Evolutionary conservation across 2,797 vertebrate species (phyloP), one percentile per base, ranked within the genome.

Genomic region (Orientallactaga sibirica): DNA sequence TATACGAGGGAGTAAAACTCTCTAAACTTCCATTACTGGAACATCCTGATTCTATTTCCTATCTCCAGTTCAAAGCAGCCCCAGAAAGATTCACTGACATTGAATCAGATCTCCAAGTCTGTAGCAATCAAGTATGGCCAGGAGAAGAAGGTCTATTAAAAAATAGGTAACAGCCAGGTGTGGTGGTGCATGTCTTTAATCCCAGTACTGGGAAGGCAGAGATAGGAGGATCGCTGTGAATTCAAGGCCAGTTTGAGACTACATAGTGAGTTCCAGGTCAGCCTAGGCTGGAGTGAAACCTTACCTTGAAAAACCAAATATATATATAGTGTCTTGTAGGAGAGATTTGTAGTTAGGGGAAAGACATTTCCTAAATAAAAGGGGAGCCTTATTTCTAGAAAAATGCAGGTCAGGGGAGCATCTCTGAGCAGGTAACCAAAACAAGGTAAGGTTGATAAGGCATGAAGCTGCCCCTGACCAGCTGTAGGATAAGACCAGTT

Each of bases 31-130:
- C 14, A 25, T 33, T 41, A 37, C 5, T 62, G 43, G 55, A 79
- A 24, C 1, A 58, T 75, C 66, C 55, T 33, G 48, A 37, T 73
- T 85, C 67, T 73, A 19, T 80, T 73, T 86, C 52, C 70, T 55
- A 29, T 48, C 94, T 92, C 24, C 19, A 64, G 8, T 68, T 52
- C 48, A 66, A 87, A 95, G 71, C 55, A 22, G 66, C 78, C 37
- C 73, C 70, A 10, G 4, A 37, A 89, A 67, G 48, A n/a, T 25
- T 70, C 18, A 5, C 55, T 19, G 43, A 76, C 14, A 29, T 52
- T 55, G 55, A 37, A 25, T 52, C 77, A n/a, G 3, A 67, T 22
- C 24, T 81, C 37, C 61, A 90, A 27, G 1, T 25, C 19, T 73
- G 2, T 48, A 48, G 70, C 83, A 43, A 9, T 77, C 19, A 82